A percentile compares a stretch with the other conserved stretches of the same genome.
Evolutionary conservation across 2,888 invertebrate genomes (phyloP).

Genomic region (Megamerina dolium): DNA sequence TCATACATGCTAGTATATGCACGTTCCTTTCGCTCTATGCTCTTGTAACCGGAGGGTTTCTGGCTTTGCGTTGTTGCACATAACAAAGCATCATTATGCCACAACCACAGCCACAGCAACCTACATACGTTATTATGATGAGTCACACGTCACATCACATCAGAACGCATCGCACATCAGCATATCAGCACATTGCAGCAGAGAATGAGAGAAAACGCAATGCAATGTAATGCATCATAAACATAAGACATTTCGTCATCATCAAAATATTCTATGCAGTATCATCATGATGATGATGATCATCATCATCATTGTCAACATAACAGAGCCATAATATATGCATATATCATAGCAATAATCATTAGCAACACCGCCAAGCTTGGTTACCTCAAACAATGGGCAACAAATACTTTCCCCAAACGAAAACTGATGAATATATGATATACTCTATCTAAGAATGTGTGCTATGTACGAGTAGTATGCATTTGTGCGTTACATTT

Average conservation of each 20-base stretch:
- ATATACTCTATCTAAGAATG: neutral
- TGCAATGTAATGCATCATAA: constrained; percentile 5
- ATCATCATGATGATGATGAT: too few species aligned
- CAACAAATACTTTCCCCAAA: neutral
- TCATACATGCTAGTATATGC: too few species aligned
- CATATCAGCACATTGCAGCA: neutral
- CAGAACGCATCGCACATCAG: constrained; percentile 1
- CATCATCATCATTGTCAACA: too few species aligned
- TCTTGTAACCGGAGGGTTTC: too few species aligned
- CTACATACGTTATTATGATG: constrained; percentile 26
- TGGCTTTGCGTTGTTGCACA: too few species aligned
- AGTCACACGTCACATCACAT: constrained; percentile 34
- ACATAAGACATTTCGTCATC: too few species aligned
- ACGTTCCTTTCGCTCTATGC: too few species aligned
- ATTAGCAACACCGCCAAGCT: constrained; percentile 6
- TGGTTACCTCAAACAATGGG: neutral
- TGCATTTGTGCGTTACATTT: neutral
- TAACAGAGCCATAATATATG: too few species aligned
- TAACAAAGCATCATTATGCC: too few species aligned
- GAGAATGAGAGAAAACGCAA: neutral
- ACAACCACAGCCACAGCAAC: too few species aligned
- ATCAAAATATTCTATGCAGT: too few species aligned
- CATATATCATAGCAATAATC: too few species aligned
- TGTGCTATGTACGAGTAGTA: neutral
- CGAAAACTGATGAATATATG: neutral